These are phyloP conservation scores for Neotoma lepida DNA, from an alignment of 2,113 vertebrate genomes.

Conservation along the genomic window DNA sequence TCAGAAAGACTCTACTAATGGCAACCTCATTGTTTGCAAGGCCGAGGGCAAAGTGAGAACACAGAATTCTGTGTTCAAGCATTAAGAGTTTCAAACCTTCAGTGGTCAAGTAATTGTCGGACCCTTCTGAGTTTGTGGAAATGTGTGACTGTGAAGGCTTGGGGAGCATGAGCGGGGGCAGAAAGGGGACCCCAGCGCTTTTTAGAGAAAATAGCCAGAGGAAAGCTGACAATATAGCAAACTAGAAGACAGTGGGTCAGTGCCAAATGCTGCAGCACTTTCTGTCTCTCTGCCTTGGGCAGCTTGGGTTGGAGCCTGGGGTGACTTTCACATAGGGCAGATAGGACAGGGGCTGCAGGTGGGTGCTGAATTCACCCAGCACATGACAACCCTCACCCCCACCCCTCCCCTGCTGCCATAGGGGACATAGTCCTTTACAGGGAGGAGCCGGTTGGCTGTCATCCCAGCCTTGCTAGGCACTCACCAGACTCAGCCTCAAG, in stretches of 20 bases:
- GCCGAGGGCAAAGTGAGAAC: not conserved
- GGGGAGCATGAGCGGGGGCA: not conserved
- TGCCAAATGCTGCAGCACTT: not conserved
- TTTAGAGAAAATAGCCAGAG: conserved; percentile 44
- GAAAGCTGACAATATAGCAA: not conserved
- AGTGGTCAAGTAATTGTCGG: not conserved
- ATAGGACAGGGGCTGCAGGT: not conserved
- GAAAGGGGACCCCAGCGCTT: not conserved
- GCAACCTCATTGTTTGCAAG: not conserved
- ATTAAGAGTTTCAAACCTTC: not conserved
- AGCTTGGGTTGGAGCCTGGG: not conserved
- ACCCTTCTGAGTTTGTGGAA: accelerated
- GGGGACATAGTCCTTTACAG: not conserved
- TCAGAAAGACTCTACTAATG: not conserved
- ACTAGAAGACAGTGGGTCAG: not conserved
- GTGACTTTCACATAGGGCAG: not conserved
- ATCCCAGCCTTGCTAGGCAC: not conserved
- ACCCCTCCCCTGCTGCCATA: too few species aligned
- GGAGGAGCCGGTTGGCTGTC: not conserved
- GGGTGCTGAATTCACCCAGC: not conserved
- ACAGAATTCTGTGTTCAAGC: not conserved
- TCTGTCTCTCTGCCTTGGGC: not conserved
- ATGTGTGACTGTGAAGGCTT: accelerated
- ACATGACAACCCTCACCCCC: not conserved
- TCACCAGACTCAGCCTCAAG: not conserved